Percentiles rank a stretch among this genome's conserved stretches.
These are phyloP conservation scores for Xenopus borealis DNA, from an alignment of 2,113 vertebrate species.

Conservation along the genomic window DNA sequence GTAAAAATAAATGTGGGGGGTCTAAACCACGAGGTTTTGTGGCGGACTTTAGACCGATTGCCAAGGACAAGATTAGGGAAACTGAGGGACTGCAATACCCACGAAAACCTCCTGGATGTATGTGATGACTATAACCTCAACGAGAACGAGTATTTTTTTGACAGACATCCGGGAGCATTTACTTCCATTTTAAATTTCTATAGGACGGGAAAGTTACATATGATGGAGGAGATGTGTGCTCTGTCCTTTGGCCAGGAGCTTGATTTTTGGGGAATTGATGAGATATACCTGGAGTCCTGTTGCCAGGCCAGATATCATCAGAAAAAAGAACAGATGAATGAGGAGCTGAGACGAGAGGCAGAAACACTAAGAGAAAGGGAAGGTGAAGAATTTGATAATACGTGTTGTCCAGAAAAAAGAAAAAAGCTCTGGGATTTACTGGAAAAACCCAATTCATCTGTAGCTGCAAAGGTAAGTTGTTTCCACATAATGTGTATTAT, in stretches of 20 bases:
- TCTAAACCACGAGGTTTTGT: conserved; percentile 95
- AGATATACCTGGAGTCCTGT: conserved; percentile 98
- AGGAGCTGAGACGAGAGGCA: conserved; percentile 92
- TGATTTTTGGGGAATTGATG: conserved; percentile 97
- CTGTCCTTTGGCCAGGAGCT: conserved; percentile 97
- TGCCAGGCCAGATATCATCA: conserved; percentile 98
- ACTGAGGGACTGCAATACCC: conserved; percentile 94
- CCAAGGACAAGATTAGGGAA: conserved; percentile 93
- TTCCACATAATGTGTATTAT: background rate
- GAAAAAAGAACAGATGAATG: conserved; percentile 99
- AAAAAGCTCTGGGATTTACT: conserved; percentile 98
- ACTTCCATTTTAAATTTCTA: conserved; percentile 98
- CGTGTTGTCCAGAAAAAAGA: conserved; percentile 92
- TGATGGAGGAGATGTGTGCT: conserved; percentile 99
- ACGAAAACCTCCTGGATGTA: conserved; percentile 92
- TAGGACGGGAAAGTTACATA: conserved; percentile 95
- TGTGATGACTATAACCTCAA: conserved; percentile 95
- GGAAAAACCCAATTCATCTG: conserved; percentile 95
- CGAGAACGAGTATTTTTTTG: conserved; percentile 97
- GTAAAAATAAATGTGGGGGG: conserved; percentile 96
- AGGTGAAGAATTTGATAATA: conserved; percentile 95
- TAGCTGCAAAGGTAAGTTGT: conserved; percentile 93
- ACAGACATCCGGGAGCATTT: conserved; percentile 94
- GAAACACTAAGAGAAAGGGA: conserved; percentile 92
- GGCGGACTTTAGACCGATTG: conserved; percentile 93